Base-by-base conservation (phyloP, 2,888 invertebrate species). In the Nebria brevicollis region DNA sequence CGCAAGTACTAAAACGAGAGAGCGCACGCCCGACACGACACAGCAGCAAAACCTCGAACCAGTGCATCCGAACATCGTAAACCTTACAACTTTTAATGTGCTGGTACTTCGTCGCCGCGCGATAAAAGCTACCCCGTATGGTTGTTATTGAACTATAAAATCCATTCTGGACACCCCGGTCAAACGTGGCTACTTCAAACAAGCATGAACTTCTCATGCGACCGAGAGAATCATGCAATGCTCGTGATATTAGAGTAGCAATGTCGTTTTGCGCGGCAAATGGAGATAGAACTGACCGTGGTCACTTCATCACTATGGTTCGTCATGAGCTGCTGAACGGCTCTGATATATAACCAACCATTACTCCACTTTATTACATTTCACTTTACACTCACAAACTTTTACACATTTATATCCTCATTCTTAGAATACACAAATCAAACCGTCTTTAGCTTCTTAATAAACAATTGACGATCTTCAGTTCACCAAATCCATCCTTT, bases 81-180 rank as follows among this genome's bases (percentile, higher is more conserved):
- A 78, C 26, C 77, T 72, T 64, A 41, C 65, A 78, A 78, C 73
- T 78, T 78, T 78, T 78, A 78, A 78, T 78, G 78, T 78, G 73
- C 34, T 13, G 34, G 73, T 66, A 72, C 72, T 72, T 77, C 77
- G 77, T 77, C 68, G 64, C 7, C 54, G 64, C 65, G 73, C 73
- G 78, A 78, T 78, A 78, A 78, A 78, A 78, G 78, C 70, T 5
- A 11, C 54, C 77, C 73, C 78, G 83, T 82, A 80, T 82, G 82
- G 82, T 83, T 83, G 83, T 82, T 83, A 83, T 82, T 83, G 83
- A 82, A 76, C 83, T 82, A 83, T 83, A 83, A 83, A 83, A 82
- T 77, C 82, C 83, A 83, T 83, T 83, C 81, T 42, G 75, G 79
- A 65, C 73, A 66, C 73, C 73, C 72, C 66, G 66, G 73, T 66